Conservation (phyloP, 2,888 invertebrate genomes). For the Sclerodermus sp. region DNA sequence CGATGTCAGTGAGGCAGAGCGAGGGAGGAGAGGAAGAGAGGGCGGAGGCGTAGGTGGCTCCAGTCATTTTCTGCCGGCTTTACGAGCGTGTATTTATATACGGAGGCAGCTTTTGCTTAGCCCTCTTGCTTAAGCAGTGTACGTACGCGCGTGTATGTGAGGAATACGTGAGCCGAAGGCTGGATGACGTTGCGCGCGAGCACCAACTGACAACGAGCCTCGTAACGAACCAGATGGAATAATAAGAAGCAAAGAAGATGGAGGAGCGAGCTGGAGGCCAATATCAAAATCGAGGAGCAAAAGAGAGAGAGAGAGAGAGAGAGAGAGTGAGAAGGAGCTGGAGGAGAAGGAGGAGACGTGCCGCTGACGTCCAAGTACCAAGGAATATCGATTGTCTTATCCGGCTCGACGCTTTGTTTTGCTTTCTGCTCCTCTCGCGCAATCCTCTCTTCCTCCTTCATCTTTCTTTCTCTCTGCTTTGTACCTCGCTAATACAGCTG, state of each 20-base stretch:
- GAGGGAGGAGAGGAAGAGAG: not conserved
- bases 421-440: not conserved
- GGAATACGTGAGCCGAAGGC: too few relatives aligned
- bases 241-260: constrained; percentile 1
- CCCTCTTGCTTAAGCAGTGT: too few relatives aligned
- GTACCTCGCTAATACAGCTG: not conserved
- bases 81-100: too few relatives aligned
- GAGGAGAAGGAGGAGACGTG: not conserved
- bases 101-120: too few relatives aligned
- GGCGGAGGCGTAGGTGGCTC: constrained; percentile 11
- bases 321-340: constrained; percentile 1
- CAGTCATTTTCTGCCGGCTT: constrained; percentile 2
- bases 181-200: too few relatives aligned
- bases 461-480: constrained; percentile 1
- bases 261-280: not conserved
- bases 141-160: too few relatives aligned
- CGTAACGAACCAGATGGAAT: not conserved
- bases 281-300: not conserved
- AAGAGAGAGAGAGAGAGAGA: not conserved
- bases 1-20: not conserved
- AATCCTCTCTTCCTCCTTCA: not conserved
- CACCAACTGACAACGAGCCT: not conserved
- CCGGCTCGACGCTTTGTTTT: not conserved
- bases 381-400: constrained; percentile 12
- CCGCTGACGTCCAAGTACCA: constrained; percentile 10